Conservation (phyloP, 2,888 invertebrate species). For the Anticlea derivata region DNA sequence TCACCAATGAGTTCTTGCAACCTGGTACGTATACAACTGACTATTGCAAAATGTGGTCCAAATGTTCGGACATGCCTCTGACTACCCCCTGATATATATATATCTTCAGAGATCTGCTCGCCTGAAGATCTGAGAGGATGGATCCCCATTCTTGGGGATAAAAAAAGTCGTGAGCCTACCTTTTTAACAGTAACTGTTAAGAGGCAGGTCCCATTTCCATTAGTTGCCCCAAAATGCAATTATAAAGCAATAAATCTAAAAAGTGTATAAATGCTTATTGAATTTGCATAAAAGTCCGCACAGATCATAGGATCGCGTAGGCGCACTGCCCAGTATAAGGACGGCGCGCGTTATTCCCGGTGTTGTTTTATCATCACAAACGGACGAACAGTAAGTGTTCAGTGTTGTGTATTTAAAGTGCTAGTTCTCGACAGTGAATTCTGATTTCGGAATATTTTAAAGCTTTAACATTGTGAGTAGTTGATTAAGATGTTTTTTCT, state of each 20-base stretch:
- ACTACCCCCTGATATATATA: too few species aligned
- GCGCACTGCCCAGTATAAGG: constrained; percentile 69
- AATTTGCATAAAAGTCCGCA: constrained; percentile 35
- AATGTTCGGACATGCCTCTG: too few species aligned
- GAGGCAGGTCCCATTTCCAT: neutral
- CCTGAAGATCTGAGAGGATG: too few species aligned
- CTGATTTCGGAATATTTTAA: neutral
- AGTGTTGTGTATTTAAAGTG: constrained; percentile 36
- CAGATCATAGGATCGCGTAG: constrained; percentile 53
- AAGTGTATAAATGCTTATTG: constrained; percentile 1
- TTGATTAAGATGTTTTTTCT: too few species aligned
- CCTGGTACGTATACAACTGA: too few species aligned
- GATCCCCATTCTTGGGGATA: too few species aligned
- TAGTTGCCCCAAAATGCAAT: constrained; percentile 1
- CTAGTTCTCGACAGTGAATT: constrained; percentile 4
- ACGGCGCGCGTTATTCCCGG: constrained; percentile 43
- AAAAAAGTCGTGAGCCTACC: too few species aligned
- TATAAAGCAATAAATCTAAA: constrained; percentile 10
- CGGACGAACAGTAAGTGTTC: constrained; percentile 67
- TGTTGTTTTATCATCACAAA: constrained; percentile 65
- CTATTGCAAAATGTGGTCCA: too few species aligned
- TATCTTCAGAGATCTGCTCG: too few species aligned
- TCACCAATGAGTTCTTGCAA: too few species aligned
- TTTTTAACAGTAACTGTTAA: too few species aligned
- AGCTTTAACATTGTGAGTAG: neutral